Base-by-base conservation (phyloP, 2,113 vertebrate species). In the Riparia riparia region DNA sequence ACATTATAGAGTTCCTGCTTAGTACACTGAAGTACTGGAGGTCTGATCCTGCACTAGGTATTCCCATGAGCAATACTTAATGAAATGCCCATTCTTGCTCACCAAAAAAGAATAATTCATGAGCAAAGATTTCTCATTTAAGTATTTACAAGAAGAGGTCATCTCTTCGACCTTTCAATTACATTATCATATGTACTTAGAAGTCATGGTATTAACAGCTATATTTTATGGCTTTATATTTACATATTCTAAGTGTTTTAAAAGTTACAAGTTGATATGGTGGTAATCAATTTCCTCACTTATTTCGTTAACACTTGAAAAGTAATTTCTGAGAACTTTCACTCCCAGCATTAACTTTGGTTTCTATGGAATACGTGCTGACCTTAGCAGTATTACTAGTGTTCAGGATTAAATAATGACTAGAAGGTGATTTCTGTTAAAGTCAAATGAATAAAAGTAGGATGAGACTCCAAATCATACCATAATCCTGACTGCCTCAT, bases 121-220 rank as follows among this genome's bases (percentile, higher is more conserved):
- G 32, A 93, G 58, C 58, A 85, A 77, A 81, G 37, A 70, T 85
- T 76, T 82, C 65, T 86, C 54, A 50, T 47, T 29, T 63, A 69
- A 77, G 80, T 82, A 83, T 95, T 91, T 94, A 82, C 47, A 86
- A 60, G 44, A 53, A 32, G 24, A 93, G 34, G 77, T 82, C n/a
- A 72, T 79, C 66, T 92, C 80, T 96, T 73, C 89, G 63, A 92
- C 86, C 57, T 95, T 95, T 69, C 70, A 78, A 56, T 60, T 78
- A 84, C 22, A 44, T 89, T 95, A 81, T 39, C 58, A 61, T 47
- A 85, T 71, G 47, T 44, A 60, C 42, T 85, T 74, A 49, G 37
- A 71, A 93, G 49, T 60, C 56, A 78, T n/a, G 15, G 49, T 61
- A 22, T 87, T 80, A 90, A 85, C 4, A 85, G 53, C 13, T 29